Evolutionary conservation across 1,140 invertebrate species (phyloP), one percentile per base, ranked within the genome.

Genomic region (Odontomachus brunneus): DNA sequence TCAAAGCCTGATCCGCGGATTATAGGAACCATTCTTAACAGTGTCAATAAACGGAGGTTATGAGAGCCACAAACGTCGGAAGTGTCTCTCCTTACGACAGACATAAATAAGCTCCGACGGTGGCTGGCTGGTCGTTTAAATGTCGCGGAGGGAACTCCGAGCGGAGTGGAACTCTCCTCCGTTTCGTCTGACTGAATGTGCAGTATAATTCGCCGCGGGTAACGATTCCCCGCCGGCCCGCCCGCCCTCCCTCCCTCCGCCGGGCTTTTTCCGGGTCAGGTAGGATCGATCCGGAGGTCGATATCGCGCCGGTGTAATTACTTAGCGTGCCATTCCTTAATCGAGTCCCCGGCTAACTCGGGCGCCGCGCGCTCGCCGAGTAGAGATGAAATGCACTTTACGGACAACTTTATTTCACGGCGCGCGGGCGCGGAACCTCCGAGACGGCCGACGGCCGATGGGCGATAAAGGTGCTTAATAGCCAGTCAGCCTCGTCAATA

Each of bases 41-140:
- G 84, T 88, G 86, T 88, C 86, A 81, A 88, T 88, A 88, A 88
- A 88, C 84, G 71, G 74, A 60, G 86, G 86, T 88, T 88, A 88
- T 86, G 86, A 86, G 86, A 71, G 74, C 80, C 84, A 86, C 87
- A 88, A 88, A 88, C 71, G 87, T 88, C 86, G 87, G 83, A 88
- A 88, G 87, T 88, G 84, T 88, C 87, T 86, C 74, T 88, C 48
- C 86, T 88, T 88, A 88, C 74, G 86, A 88, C 62, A 63, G 80
- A n/a, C 80, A 88, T 88, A 88, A 88, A 88, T 88, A 88, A 88
- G 71, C 84, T 51, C 29, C 26, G 74, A 44, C 65, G 48, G 55
- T 55, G 85, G 80, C 66, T 73, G 67, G 65, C 65, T 82, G 83
- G 72, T 85, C 87, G 87, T 88, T 85, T 85, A 88, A 88, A 88